Evolutionary conservation across 2,113 vertebrate genomes (phyloP), one percentile per base, ranked within the genome.

Genomic region (Platysternon megacephalum): DNA sequence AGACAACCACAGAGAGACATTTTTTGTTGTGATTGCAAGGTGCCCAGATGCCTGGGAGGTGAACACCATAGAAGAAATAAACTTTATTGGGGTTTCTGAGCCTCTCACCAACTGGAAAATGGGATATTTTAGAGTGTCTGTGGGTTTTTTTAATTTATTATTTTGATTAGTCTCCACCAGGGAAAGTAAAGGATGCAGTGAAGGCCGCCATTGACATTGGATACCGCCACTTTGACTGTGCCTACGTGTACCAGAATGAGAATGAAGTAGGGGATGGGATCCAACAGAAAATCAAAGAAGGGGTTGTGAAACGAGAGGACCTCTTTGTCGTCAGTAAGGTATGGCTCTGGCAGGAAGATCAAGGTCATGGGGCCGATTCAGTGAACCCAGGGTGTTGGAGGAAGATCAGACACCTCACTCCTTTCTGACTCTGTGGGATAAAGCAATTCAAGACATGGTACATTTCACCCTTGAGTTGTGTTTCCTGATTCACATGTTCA

Each of bases 261-360:
- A 96, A 94, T 0, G 99, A 99, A 74, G 98, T 99, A 9, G 99
- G 99, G 2, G 95, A 96, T 0, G 99, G 98, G 16, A 96, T 99
- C 87, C 96, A 98, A 17, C 89, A 98, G 19, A 99, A 99, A 98
- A 98, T 99, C 80, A 98, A 98, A 76, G 97, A 98, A 55, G 98
- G 98, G 0, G 95, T 94, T 80, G 98, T 99, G 74, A 99, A 99
- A 86, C 98, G 99, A 46, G 98, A 99, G 79, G 99, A 99, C 0
- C 98, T 99, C 11, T 99, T 99, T 6, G 10, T 99, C 0, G 99
- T 99, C 96, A 99, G 99, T 92, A 99, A 99, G 99, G 99, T 99
- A 94, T 0, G 81, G 12, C 1, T 53, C 32, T 52, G 17, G 4
- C 44, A 48, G 8, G 8, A 21, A 12, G 2, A 26, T 0, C 0